Percentiles rank a stretch among this genome's conserved stretches.
These are phyloP conservation scores for Microplitis demolitor DNA, from an alignment of 1,140 invertebrate genomes.

Conservation along the genomic window DNA sequence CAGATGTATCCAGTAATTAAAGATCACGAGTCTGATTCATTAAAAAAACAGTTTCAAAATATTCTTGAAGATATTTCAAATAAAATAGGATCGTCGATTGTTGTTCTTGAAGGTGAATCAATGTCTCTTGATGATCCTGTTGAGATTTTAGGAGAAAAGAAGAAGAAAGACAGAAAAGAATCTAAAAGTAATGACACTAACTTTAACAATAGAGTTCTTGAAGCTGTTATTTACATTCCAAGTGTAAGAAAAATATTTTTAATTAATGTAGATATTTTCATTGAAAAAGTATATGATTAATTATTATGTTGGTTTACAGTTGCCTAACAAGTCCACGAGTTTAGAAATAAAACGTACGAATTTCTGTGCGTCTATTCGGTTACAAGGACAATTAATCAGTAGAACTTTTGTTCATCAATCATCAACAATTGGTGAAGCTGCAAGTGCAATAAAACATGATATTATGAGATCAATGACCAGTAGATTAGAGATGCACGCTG, in stretches of 20 bases:
- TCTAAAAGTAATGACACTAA: constrained; percentile 46
- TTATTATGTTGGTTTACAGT: constrained; percentile 25
- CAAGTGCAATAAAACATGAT: constrained; percentile 74
- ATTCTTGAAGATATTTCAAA: constrained; percentile 46
- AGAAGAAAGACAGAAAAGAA: constrained; percentile 61
- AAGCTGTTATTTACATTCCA: constrained; percentile 67
- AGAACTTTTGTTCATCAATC: constrained; percentile 75
- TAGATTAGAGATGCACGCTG: constrained; percentile 83
- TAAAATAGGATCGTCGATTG: constrained; percentile 63
- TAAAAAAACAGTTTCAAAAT: constrained; percentile 69
- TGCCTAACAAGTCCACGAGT: constrained; percentile 26
- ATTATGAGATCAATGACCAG: constrained; percentile 77
- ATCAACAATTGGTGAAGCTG: constrained; percentile 70
- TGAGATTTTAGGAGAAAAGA: constrained; percentile 62
- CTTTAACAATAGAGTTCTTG: constrained; percentile 51
- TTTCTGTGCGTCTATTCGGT: constrained; percentile 61
- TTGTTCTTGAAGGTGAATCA: constrained; percentile 68
- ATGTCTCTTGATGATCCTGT: constrained; percentile 62
- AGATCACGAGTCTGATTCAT: constrained; percentile 63
- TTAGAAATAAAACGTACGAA: constrained; percentile 41
- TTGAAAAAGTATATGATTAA: neutral
- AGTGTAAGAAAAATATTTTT: constrained; percentile 64
- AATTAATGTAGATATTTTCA: neutral
- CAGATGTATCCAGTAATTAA: constrained; percentile 67
- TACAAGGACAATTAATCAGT: constrained; percentile 71